Conservation (phyloP, 23 tunicate species). For the Ciona savignyi region DNA sequence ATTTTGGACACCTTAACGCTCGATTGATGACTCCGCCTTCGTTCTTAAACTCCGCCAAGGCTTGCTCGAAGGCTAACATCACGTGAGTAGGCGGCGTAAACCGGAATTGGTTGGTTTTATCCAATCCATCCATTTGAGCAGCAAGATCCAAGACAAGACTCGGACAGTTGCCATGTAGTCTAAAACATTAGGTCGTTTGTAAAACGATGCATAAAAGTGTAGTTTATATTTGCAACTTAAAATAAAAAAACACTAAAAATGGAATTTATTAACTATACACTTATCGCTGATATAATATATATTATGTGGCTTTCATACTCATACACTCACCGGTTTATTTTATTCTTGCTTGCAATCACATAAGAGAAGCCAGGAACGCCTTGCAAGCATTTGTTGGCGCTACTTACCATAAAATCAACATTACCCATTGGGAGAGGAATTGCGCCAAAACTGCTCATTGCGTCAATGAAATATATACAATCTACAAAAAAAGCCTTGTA, state of each 20-base stretch:
- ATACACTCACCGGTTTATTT: constrained; percentile 23
- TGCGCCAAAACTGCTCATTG: constrained; percentile 69
- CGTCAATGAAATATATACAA: constrained; percentile 39
- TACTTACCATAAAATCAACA: constrained; percentile 41
- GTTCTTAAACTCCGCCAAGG: constrained; percentile 40
- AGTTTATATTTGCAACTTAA: no score
- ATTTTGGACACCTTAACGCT: constrained; percentile 23
- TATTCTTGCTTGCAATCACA: constrained; percentile 19
- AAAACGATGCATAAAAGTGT: no score
- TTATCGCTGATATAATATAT: no score
- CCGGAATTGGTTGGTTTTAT: constrained; percentile 44
- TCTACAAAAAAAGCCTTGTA: constrained; percentile 29
- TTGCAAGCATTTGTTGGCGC: constrained; percentile 56
- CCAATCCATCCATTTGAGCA: constrained; percentile 46
- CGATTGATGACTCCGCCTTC: constrained; percentile 48
- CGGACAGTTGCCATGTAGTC: background rate
- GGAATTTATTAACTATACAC: no score
- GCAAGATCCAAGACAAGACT: constrained; percentile 19
- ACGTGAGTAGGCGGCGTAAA: constrained; percentile 73
- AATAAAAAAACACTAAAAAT: no score
- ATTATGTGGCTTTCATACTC: no score
- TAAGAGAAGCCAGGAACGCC: constrained; percentile 66
- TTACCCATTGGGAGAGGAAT: constrained; percentile 32
- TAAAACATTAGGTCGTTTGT: background rate
- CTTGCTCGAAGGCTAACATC: constrained; percentile 68